These are phyloP conservation scores for Percopsis omiscomaycus DNA, from an alignment of 2,797 vertebrate species.

Conservation along the genomic window DNA sequence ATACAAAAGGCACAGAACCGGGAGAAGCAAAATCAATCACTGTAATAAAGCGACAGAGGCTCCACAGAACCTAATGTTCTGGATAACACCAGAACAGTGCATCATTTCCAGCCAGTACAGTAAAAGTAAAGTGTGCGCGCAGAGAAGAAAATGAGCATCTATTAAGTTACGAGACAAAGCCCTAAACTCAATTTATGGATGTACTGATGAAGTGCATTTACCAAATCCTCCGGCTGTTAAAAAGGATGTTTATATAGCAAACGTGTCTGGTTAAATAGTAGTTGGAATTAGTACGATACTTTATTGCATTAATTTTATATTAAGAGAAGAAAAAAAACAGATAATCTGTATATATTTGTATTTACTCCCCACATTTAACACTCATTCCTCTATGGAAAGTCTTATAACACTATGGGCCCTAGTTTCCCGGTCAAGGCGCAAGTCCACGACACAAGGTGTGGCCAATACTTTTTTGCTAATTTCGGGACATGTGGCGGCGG, in stretches of 20 bases:
- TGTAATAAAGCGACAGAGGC: slow-evolving; percentile 11
- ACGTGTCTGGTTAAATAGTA: not conserved
- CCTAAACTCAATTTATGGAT: slow-evolving; percentile 25
- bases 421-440: too few species aligned
- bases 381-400: too few species aligned
- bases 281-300: not conserved
- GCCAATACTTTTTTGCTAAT: too few species aligned
- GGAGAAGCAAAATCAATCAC: slow-evolving; percentile 10
- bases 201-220: slow-evolving; percentile 19
- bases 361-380: too few species aligned
- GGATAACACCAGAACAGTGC: slow-evolving; percentile 24
- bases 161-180: slow-evolving; percentile 5
- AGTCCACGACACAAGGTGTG: too few species aligned
- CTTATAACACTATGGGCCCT: too few species aligned
- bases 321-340: too few species aligned
- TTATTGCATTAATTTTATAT: not conserved
- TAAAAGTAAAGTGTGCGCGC: not conserved
- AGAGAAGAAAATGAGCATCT: slow-evolving; percentile 8
- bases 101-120: slow-evolving; percentile 5
- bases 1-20: slow-evolving; percentile 39
- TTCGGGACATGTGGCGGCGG: too few species aligned
- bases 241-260: not conserved
- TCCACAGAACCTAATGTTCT: slow-evolving; percentile 45
- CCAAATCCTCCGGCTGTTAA: not conserved
- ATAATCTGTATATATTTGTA: too few species aligned